Evolutionary conservation across 2,113 vertebrate genomes (phyloP).

Genomic region (Pimephales promelas): DNA sequence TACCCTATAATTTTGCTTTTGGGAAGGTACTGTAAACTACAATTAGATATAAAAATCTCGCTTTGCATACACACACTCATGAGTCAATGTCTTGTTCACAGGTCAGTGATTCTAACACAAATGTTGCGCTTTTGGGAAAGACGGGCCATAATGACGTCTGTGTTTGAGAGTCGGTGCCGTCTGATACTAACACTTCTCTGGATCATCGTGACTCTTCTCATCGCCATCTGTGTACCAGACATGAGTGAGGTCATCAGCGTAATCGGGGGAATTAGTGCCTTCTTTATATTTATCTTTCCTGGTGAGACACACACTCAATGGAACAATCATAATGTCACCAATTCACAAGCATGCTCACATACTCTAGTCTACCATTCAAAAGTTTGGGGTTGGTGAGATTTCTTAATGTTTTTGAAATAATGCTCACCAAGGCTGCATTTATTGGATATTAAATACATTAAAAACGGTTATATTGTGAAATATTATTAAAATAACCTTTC

Average conservation of each 20-base stretch:
- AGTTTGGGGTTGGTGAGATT: background rate
- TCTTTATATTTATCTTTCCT: constrained; percentile 97
- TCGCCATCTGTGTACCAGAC: constrained; percentile 88
- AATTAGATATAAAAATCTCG: background rate
- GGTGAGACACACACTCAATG: constrained; percentile 73
- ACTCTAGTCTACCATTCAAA: background rate
- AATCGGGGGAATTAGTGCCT: constrained; percentile 90
- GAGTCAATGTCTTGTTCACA: constrained; percentile 58
- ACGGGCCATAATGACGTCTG: background rate
- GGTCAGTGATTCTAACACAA: constrained; percentile 85
- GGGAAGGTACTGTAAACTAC: constrained; percentile 78
- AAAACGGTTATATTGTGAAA: background rate
- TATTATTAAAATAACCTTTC: background rate
- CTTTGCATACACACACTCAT: background rate
- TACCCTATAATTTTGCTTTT: constrained; percentile 93
- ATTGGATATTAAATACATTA: background rate
- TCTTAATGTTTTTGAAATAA: background rate
- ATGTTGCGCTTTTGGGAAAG: constrained; percentile 67
- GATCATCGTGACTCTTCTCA: constrained; percentile 80
- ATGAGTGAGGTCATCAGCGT: constrained; percentile 87
- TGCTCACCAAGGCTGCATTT: background rate
- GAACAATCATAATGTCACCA: background rate
- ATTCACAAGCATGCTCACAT: background rate
- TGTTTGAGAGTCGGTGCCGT: constrained; percentile 71
- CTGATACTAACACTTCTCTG: constrained; percentile 80